Evolutionary conservation across 2,888 invertebrate genomes (phyloP), one percentile per base, ranked within the genome.

Genomic region (Alsophila aescularia): DNA sequence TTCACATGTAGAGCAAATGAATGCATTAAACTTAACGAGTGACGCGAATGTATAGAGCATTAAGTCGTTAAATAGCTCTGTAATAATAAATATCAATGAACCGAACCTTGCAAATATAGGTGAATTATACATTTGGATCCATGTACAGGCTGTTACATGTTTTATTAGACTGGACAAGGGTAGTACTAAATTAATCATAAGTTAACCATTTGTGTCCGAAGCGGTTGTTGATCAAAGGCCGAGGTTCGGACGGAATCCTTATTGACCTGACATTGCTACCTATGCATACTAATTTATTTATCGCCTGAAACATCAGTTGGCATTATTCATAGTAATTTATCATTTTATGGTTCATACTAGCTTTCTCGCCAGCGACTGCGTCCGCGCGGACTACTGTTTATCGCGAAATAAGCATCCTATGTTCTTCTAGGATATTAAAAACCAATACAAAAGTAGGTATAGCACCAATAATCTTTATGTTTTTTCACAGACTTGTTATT

Each of bases 131-230:
- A 59, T 53, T 56, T 48, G 42, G 50, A 55, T 41, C 50, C 47
- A 24, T 31, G 21, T 39, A 48, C 39, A 40, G 34, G 44, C 16
- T 42, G 16, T 29, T 53, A 54, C 53, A 60, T 58, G 56, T 63
- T 67, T 70, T 64, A 67, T 66, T 58, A 61, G 49, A 51, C 51
- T 42, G 64, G 66, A 67, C 62, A 64, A 64, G 66, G 65, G 66
- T 68, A 50, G 57, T 39, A 53, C 58, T 69, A 64, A 69, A 69
- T 69, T 64, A 69, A 62, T 66, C 64, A 69, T 61, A 62, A 53
- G 55, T 52, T 52, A 58, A 51, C 64, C 62, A 58, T 65, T 69
- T 66, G 50, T 56, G 54, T 36, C 57, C 51, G 35, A 51, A 36
- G 36, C 45, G 44, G 50, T 43, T 44, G 50, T 51, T 54, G 52